Evolutionary conservation across 2,797 vertebrate genomes (phyloP), one percentile per base, ranked within the genome.

Genomic region (Mormyrus proboscirostris): DNA sequence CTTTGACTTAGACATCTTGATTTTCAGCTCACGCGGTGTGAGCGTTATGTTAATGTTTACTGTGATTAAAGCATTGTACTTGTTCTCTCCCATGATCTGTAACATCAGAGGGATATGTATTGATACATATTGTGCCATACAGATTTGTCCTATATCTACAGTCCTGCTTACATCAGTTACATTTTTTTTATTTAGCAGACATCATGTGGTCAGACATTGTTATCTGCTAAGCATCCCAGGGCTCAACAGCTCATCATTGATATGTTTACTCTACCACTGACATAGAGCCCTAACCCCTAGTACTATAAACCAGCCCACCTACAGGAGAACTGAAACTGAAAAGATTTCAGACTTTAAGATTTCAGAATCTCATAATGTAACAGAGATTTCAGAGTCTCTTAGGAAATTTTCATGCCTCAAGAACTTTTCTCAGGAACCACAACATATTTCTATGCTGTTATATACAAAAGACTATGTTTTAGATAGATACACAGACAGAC

Each of bases 1-100:
- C 92, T 91, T 2, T 16, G 89, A 91, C 73, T 50, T 8, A 4
- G 82, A 1, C 47, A 90, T 87, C 0, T 0, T 3, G 22, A 93
- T 0, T 4, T 85, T 33, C 9, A 91, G 91, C 33, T 90, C 76
- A 1, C n/a, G 6, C 25, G 83, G 22, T 0, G 91, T 5, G 4
- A 89, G 69, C 38, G 4, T 19, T 88, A 94, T 89, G 4, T 0
- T 86, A 44, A 94, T 90, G 22, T 1, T 55, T 55, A 93, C 86
- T 3, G 29, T 19, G 49, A 93, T 89, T 83, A 53, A 16, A 16
- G 92, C 93, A 0, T 89, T 88, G 87, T 93, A 91, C 69, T 90
- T 92, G 69, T 94, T 94, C 88, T 91, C 87, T 57, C 93, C 92
- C 16, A 50, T 14, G 47, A 93, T 86, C 93, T 94, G 88, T 83